These are phyloP conservation scores for Eurytoma californica DNA, from an alignment of 2,888 invertebrate species.

Conservation along the genomic window DNA sequence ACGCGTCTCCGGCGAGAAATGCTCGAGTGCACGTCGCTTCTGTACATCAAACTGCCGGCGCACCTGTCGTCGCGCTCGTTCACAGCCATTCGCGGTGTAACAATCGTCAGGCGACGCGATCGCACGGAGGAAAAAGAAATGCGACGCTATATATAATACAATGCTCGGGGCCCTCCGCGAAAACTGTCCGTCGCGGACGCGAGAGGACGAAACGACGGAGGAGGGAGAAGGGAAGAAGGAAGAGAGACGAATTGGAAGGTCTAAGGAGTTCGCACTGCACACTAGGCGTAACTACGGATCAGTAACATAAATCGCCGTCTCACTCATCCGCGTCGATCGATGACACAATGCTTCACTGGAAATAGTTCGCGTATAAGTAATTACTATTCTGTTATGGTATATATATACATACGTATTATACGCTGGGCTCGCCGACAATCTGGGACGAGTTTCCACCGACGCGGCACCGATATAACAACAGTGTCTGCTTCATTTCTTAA, in stretches of 20 bases:
- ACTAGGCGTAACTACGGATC: background rate
- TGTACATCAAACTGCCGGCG: too few relatives aligned
- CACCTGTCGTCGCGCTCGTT: constrained; percentile 46
- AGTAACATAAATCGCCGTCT: background rate
- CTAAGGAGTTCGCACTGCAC: constrained; percentile 10
- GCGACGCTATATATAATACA: background rate
- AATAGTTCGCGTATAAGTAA: constrained; percentile 26
- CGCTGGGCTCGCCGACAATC: too few relatives aligned
- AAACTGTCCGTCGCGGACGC: background rate
- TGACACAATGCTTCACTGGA: constrained; percentile 21
- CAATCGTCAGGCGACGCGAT: constrained; percentile 26
- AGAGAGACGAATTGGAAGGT: background rate
- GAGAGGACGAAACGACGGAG: background rate
- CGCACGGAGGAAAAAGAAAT: background rate
- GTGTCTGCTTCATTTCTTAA: constrained; percentile 13
- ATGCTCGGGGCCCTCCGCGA: background rate
- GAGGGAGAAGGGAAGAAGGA: background rate
- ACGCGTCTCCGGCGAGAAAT: too few relatives aligned
- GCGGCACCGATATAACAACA: too few relatives aligned
- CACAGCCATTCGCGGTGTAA: constrained; percentile 59
- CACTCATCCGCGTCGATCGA: constrained; percentile 1
- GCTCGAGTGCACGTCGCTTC: too few relatives aligned
- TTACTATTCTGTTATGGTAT: background rate
- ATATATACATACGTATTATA: constrained; percentile 22
- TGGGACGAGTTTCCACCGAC: too few relatives aligned